Base-by-base conservation (phyloP, 2,797 vertebrate genomes). In the Melanogrammus aeglefinus region DNA sequence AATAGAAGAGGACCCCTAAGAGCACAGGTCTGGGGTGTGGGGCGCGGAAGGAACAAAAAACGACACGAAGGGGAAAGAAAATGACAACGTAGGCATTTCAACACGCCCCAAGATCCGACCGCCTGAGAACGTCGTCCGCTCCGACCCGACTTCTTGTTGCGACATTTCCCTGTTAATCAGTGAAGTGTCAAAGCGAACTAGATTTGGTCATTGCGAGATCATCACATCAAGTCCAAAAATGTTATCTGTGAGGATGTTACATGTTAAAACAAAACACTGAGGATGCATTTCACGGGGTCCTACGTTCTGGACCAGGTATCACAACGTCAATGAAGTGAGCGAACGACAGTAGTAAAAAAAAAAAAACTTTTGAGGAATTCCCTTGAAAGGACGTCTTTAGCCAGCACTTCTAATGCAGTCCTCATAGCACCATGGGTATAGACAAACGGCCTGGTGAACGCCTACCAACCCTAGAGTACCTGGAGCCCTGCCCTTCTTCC, bases 1-100 rank as follows among this genome's bases (percentile, higher is more conserved):
- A 90, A 92, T 90, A 80, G 90, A 90, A 87, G 88, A 78, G 79
- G 87, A 89, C 87, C 82, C 79, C 82, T 38, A 3, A 85, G 79
- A 74, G 87, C 27, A 79, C 57, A 7, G n/a, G 57, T 63, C 18
- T 57, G 18, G 18, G 47, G 7, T 21, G 57, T 1, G 0, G 6
- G 57, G 21, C n/a, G n/a, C 0, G 44, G 44, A 47, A 44, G 41
- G 21, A 51, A 51, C 47, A n/a, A 63, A 24, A 63, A 63, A 63
- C 0, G n/a, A 63, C n/a, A 63, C 21, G 0, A 63, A 21, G 4
- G 47, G 51, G 51, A 63, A n/a, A 63, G 5, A 8, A 63, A 10
- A 63, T n/a, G 7, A 24, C 57, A 63, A 63, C 7, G 57, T 63
- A 24, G n/a, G 57, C 21, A 63, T n/a, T 24, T 24, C 0, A 6